Evolutionary conservation across 2,797 vertebrate genomes (phyloP), one percentile per base, ranked within the genome.

Genomic region (Pangasius krempfi): DNA sequence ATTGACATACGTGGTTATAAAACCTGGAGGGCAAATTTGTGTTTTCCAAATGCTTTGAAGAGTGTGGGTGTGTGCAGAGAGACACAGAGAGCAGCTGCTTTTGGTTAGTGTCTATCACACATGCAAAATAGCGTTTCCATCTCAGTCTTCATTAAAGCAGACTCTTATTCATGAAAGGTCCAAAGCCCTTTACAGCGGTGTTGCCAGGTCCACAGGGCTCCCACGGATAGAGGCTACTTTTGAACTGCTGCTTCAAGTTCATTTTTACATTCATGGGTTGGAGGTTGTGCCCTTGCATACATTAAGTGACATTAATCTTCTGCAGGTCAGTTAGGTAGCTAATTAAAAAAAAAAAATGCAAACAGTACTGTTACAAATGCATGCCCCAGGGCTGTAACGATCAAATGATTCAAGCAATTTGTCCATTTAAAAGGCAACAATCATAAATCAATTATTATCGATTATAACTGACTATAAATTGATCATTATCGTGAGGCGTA

Each of bases 91-190:
- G 68, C 86, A 82, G 81, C 81, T 88, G 81, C 64, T 84, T 84
- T 70, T 47, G 44, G 10, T 84, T 70, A 84, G 62, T 52, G 83
- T 70, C 64, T 54, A 70, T 84, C 78, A 72, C 64, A 82, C 86
- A 73, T 54, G 54, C 80, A 78, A 78, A 78, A 79, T 18, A 85
- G 88, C 83, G 70, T 68, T 47, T 78, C 33, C 72, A 37, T 44
- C 73, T 88, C 73, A 70, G 62, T 13, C 20, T 33, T 66, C 60
- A 58, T 88, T 54, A 68, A 85, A 47, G 62, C 83, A 70, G 33
- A 47, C 18, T 85, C 47, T 62, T 82, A 79, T 85, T 79, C 50
- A 84, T 70, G 75, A 88, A 85, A 79, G 83, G 62, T 27, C 73
- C 73, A 79, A 79, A 70, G 73, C 83, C 70, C 83, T 85, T 62